Percentiles rank a stretch among this genome's conserved stretches.
phyloP scores from a whole-genome alignment of 2,113 vertebrate species.

The Bubo scandiacus region DNA sequence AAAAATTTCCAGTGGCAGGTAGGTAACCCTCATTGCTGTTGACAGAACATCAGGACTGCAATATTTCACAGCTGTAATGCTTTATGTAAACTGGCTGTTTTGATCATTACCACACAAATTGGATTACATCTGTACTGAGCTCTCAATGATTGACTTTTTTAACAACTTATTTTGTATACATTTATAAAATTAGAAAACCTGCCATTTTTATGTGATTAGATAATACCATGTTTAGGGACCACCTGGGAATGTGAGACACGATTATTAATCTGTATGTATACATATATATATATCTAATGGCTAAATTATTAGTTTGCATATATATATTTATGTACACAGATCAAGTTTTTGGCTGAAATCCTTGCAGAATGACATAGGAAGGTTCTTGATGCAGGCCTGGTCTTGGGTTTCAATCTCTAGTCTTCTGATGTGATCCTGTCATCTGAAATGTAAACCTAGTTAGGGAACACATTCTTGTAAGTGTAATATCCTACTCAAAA shows the following conservation, averaged over 20 bases:
- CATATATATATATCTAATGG: not conserved
- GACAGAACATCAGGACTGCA: not conserved
- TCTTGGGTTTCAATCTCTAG: not conserved
- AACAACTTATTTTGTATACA: not conserved
- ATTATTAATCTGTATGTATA: not conserved
- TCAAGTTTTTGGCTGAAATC: not conserved
- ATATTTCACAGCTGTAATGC: not conserved
- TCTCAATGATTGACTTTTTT: conserved; percentile 7
- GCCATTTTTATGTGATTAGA: not conserved
- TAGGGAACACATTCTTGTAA: not conserved
- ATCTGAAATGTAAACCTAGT: not conserved
- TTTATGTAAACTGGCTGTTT: conserved; percentile 21
- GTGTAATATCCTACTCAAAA: not conserved
- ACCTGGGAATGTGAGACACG: not conserved
- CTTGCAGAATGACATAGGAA: not conserved
- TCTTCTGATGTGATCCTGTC: not conserved
- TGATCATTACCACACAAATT: conserved; percentile 49
- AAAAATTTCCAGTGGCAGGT: not conserved
- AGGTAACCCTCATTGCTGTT: not conserved
- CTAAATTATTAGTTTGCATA: not conserved
- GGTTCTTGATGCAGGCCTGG: not conserved
- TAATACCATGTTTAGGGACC: not conserved
- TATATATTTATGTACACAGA: not conserved
- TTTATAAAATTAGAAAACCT: not conserved
- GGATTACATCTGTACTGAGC: conserved; percentile 22